Evolutionary conservation across 1,140 invertebrate species (phyloP), one percentile per base, ranked within the genome.

Genomic region (Halyomorpha halys): DNA sequence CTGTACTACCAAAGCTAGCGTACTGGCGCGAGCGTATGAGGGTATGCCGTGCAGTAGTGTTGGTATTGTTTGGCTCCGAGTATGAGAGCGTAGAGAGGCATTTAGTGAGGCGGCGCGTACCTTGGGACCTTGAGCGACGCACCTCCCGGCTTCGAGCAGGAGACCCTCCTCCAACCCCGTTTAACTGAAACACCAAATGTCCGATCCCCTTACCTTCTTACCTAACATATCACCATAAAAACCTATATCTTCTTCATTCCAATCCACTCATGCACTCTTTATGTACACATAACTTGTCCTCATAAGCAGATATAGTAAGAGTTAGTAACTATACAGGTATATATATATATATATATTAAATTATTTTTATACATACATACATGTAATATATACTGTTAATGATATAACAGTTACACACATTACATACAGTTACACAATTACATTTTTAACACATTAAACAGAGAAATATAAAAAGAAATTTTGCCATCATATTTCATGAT

Each of bases 1-100:
- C 74, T 75, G 85, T 89, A 89, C 86, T 90, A 89, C 87, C 88
- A 86, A 90, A 89, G 86, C 87, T 89, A 86, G 85, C 88, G 88
- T 89, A 91, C 82, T 89, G 88, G 81, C 88, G 84, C 79, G 86
- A 85, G 79, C 82, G 81, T 74, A 84, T 82, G 76, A 85, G 80
- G 77, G 81, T 83, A 79, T 74, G 73, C 73, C 78, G 74, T 77
- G 76, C 76, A 73, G 72, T 73, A 72, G 72, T 69, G 69, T 75
- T 72, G 62, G 72, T 70, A 73, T 76, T 68, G 77, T 83, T 82
- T 21, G 53, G 53, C 74, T 84, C 84, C 72, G 82, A 83, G 77
- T 84, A 83, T 75, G 83, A 86, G 74, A 86, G 84, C 71, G 86
- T 85, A 76, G 85, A 87, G 77, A 89, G 83, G 81, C 86, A 89